Evolutionary conservation across 2,113 vertebrate genomes (phyloP).

Genomic region (Octodon degus): DNA sequence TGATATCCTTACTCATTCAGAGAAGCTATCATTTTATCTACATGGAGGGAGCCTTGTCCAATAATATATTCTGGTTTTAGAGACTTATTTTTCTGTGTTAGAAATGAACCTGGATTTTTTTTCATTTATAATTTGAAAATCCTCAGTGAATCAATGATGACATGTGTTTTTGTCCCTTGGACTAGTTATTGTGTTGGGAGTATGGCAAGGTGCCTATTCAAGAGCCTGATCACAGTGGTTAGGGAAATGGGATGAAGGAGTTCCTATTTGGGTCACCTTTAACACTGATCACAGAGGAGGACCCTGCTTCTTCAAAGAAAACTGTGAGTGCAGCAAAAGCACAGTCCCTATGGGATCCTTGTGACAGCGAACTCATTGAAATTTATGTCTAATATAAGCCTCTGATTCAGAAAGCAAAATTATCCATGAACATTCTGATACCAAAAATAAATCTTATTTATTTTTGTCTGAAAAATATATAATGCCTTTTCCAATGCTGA

Average conservation of each 20-base stretch:
- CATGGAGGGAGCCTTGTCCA: neutral
- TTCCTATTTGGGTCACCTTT: neutral
- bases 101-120: neutral
- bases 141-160: neutral
- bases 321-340: neutral
- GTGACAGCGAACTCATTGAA: neutral
- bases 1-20: neutral
- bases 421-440: neutral
- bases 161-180: neutral
- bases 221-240: neutral
- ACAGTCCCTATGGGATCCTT: neutral
- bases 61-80: neutral
- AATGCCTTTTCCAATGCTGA: neutral
- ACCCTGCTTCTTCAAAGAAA: constrained; percentile 1
- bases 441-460: neutral
- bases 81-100: neutral
- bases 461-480: neutral
- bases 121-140: neutral
- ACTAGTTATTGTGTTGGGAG: neutral
- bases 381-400: neutral
- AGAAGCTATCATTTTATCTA: neutral
- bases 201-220: neutral
- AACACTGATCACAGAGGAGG: neutral
- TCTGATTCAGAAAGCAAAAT: constrained; percentile 13
- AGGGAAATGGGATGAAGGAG: neutral